Conservation (phyloP, 1,140 invertebrate genomes). For the Lutraria rhynchaena region DNA sequence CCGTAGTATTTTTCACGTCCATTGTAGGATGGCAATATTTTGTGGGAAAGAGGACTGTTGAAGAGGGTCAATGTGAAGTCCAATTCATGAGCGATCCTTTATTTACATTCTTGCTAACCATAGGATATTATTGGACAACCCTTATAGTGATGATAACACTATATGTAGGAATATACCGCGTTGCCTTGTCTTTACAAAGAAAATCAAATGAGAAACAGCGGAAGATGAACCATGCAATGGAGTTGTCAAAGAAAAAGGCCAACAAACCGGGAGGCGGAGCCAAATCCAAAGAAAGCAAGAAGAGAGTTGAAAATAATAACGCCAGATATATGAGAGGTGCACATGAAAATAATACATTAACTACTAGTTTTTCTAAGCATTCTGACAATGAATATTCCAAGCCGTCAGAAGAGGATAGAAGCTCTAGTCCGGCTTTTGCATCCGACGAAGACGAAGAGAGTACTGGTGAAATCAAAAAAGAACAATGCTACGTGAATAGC, state of each 20-base stretch:
- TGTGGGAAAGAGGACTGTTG: conserved; percentile 88
- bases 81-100: conserved; percentile 99
- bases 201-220: conserved; percentile 90
- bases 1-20: conserved; percentile 97
- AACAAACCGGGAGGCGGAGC: conserved; percentile 32
- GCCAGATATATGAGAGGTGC: conserved; percentile 57
- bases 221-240: conserved; percentile 84
- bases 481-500: conserved; percentile 75
- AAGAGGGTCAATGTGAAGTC: conserved; percentile 95
- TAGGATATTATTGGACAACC: conserved; percentile 99
- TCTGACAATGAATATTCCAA: conserved; percentile 75
- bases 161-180: conserved; percentile 99
- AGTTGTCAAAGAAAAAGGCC: conserved; percentile 62
- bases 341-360: conserved; percentile 64
- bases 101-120: conserved; percentile 98
- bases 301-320: conserved; percentile 64
- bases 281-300: conserved; percentile 55
- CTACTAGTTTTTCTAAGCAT: conserved; percentile 74
- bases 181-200: conserved; percentile 98
- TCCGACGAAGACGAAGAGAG: conserved; percentile 90
- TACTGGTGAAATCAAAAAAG: conserved; percentile 75
- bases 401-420: conserved; percentile 87
- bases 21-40: conserved; percentile 99
- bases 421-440: conserved; percentile 96
- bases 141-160: conserved; percentile 84